Conservation (phyloP, 1,140 invertebrate species). For the Drosophila quadrilineata region DNA sequence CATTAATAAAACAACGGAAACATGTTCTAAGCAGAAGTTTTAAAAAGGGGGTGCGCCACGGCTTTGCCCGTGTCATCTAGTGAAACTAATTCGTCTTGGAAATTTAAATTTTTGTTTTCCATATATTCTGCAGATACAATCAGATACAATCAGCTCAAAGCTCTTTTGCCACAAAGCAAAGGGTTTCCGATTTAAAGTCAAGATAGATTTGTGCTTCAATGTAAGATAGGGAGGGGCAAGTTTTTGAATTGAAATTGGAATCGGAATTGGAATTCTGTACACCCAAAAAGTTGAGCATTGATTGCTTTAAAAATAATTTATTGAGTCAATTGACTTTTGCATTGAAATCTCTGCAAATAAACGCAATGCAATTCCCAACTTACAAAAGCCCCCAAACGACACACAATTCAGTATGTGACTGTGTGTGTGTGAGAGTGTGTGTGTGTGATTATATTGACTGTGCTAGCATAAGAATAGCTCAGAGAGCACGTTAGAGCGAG, state of each 20-base stretch:
- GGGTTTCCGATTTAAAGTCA: constrained; percentile 1
- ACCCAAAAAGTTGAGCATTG: constrained; percentile 60
- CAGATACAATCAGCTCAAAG: too few species aligned
- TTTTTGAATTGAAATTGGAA: too few species aligned
- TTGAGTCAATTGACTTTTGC: constrained; percentile 78
- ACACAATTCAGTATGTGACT: too few species aligned
- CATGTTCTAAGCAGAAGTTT: too few species aligned
- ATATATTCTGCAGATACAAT: too few species aligned
- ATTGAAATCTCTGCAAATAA: constrained; percentile 68
- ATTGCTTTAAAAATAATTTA: constrained; percentile 80
- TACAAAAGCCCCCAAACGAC: constrained; percentile 64
- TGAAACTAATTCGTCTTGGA: too few species aligned
- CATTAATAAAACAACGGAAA: too few species aligned
- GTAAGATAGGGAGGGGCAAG: constrained; percentile 26
- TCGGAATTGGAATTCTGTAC: constrained; percentile 69
- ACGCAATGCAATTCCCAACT: constrained; percentile 71
- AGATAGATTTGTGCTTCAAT: constrained; percentile 21
- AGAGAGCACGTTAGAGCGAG: too few species aligned
- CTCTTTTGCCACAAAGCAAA: too few species aligned
- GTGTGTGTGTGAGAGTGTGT: constrained; percentile 19
- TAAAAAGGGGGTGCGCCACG: too few species aligned
- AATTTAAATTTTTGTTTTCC: neutral
- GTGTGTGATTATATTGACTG: constrained; percentile 56
- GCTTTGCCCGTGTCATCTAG: too few species aligned
- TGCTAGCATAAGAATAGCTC: constrained; percentile 14